Conservation (phyloP, 2,888 invertebrate species). For the Caenorhabditis afra region DNA sequence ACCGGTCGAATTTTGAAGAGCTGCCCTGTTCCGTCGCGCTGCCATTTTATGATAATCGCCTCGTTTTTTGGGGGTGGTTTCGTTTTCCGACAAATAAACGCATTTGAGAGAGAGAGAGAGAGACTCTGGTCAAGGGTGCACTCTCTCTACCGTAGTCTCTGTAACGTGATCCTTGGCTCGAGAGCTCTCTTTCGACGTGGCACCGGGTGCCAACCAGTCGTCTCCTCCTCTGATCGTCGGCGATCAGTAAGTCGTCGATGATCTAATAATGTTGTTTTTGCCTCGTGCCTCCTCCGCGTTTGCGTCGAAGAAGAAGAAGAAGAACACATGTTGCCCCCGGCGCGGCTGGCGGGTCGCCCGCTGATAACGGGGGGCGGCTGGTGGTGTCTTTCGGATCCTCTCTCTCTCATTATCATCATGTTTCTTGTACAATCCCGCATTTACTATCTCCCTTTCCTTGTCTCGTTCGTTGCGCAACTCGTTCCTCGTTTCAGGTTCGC, state of each 20-base stretch:
- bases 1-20: slow-evolving; percentile 46
- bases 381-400: slow-evolving; percentile 22
- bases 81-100: slow-evolving; percentile 21
- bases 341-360: slow-evolving; percentile 49
- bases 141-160: slow-evolving; percentile 17
- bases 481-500: not conserved
- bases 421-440: slow-evolving; percentile 51
- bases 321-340: slow-evolving; percentile 52
- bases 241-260: slow-evolving; percentile 16
- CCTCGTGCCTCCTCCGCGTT: slow-evolving; percentile 26
- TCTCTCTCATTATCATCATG: slow-evolving; percentile 40
- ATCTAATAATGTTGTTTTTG: slow-evolving; percentile 53
- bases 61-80: slow-evolving; percentile 30
- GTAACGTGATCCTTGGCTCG: slow-evolving; percentile 43
- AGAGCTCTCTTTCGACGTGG: slow-evolving; percentile 25
- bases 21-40: slow-evolving; percentile 8
- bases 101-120: slow-evolving; percentile 1
- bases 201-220: slow-evolving; percentile 16
- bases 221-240: not conserved
- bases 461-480: slow-evolving; percentile 25
- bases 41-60: slow-evolving; percentile 52
- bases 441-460: not conserved
- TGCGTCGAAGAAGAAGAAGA: too few relatives aligned
- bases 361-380: slow-evolving; percentile 50
- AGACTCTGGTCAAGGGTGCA: slow-evolving; percentile 28